These are phyloP conservation scores for Saccostrea cuccullata DNA, from an alignment of 1,140 invertebrate species.

Conservation along the genomic window DNA sequence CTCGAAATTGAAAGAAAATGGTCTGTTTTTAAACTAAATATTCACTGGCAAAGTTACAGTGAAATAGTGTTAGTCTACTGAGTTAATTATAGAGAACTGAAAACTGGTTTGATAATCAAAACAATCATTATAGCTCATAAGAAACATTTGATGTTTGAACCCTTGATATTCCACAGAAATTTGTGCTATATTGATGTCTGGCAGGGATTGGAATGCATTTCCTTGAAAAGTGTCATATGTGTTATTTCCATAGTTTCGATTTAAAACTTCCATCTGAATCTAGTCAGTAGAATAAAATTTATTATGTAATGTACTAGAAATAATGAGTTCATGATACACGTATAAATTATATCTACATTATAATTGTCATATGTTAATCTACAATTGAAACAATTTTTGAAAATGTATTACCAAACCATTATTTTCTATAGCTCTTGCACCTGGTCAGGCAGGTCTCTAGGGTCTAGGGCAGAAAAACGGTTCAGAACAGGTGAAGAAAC, in stretches of 20 bases:
- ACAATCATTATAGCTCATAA: neutral
- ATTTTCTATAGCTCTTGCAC: slow-evolving; percentile 10
- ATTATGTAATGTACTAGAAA: too few species aligned
- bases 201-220: neutral
- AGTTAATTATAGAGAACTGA: too few species aligned
- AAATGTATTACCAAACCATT: slow-evolving; percentile 17
- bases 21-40: neutral
- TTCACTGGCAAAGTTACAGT: too few species aligned
- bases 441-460: slow-evolving; percentile 46
- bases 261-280: neutral
- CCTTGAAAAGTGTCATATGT: neutral
- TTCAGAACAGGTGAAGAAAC: slow-evolving; percentile 38
- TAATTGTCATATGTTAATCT: too few species aligned
- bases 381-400: neutral
- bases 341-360: too few species aligned
- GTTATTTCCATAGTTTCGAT: neutral
- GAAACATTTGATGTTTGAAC: slow-evolving; percentile 14
- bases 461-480: slow-evolving; percentile 47
- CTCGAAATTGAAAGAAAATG: neutral
- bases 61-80: too few species aligned
- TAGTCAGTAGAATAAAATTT: neutral
- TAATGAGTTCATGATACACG: too few species aligned
- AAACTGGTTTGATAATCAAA: neutral
- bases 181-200: neutral
- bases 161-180: slow-evolving; percentile 10